phyloP scores from a whole-genome alignment of 2,888 invertebrate genomes.

The Pachymerium ferrugineum region DNA sequence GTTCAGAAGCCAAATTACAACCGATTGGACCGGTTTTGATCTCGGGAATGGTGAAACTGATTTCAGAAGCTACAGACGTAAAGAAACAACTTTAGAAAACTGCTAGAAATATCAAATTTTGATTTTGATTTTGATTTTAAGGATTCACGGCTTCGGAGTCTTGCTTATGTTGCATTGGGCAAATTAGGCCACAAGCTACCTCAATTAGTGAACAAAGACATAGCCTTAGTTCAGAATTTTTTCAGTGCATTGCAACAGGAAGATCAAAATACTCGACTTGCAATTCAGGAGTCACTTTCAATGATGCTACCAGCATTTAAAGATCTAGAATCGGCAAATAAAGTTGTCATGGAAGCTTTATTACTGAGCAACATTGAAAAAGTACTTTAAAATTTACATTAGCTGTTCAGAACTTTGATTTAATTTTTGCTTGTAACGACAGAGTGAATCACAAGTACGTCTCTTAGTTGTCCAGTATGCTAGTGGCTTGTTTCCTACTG shows the following conservation, averaged over 20 bases:
- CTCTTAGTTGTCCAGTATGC: conserved; percentile 78
- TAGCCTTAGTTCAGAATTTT: conserved; percentile 53
- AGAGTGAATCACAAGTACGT: conserved; percentile 65
- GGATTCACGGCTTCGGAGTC: conserved; percentile 55
- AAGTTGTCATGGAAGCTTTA: conserved; percentile 57
- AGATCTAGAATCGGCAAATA: conserved; percentile 43
- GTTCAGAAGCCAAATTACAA: conserved; percentile 57
- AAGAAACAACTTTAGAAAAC: neutral
- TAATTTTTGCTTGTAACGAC: conserved; percentile 4
- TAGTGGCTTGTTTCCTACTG: conserved; percentile 70
- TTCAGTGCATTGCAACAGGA: conserved; percentile 48
- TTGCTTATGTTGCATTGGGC: conserved; percentile 71
- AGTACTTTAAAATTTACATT: conserved; percentile 45
- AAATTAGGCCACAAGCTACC: conserved; percentile 55
- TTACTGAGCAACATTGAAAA: conserved; percentile 68
- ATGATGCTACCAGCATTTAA: conserved; percentile 63
- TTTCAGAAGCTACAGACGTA: conserved; percentile 54
- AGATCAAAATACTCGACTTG: conserved; percentile 55
- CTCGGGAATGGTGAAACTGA: conserved; percentile 64
- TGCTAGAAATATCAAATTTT: neutral
- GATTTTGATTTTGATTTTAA: conserved; percentile 3
- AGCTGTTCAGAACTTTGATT: neutral
- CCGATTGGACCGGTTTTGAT: conserved; percentile 67
- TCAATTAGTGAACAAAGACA: conserved; percentile 61
- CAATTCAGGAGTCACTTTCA: conserved; percentile 62